Base-by-base conservation (phyloP, 2,113 vertebrate species). In the Zapornia atra region DNA sequence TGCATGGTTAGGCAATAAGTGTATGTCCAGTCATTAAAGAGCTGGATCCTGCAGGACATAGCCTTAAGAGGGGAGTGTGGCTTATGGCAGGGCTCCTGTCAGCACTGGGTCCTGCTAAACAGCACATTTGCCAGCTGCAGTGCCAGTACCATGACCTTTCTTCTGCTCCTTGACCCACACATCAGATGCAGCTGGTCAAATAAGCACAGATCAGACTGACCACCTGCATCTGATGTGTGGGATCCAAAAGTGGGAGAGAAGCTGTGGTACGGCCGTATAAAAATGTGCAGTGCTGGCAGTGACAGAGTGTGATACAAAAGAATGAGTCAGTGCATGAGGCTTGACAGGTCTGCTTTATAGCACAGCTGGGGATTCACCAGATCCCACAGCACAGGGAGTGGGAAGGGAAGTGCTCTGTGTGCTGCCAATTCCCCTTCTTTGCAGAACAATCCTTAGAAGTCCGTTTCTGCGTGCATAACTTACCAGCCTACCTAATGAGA, bases 361-460 rank as follows among this genome's bases (percentile, higher is more conserved):
- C 90, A 86, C 96, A 96, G 92, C 86, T 95, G 96, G 95, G 90
- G 86, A 96, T 91, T 93, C 96, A 90, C 69, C 93, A 94, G 86
- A 75, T 91, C 90, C 82, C 92, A 44, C 88, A 91, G 92, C 77
- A 57, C 0, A 15, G 61, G 73, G 19, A 90, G 69, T n/a, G 83
- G 93, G 90, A 90, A 92, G 82, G 82, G 66, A 96, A 96, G 89
- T 51, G 86, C 92, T 94, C 89, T 79, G 77, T 87, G 83, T 61
- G 86, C 88, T 96, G 78, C 86, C 86, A 91, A 21, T 84, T 82
- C 65, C 40, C 65, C 26, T 83, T 92, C 83, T 40, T 61, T 75
- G 90, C 84, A 85, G 70, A 83, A 66, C 78, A 80, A n/a, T 20
- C 78, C 82, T 79, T n/a, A 82, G 48, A 79, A 96, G 65, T 82